Conservation (phyloP, 2,797 vertebrate species). For the Mormyrops boulengeri region DNA sequence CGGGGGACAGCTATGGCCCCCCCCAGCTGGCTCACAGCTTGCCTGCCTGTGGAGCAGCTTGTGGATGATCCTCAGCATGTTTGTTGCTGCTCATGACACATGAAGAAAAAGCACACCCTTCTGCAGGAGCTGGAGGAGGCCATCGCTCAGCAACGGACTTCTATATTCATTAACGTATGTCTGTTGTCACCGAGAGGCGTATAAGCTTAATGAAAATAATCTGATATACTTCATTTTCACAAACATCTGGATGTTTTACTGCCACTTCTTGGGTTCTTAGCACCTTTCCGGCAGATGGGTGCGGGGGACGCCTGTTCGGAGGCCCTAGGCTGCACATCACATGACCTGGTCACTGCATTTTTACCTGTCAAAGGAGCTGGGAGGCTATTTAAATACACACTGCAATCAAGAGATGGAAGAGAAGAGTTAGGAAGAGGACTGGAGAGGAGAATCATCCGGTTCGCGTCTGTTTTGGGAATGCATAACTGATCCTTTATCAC, state of each 20-base stretch:
- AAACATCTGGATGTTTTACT: background rate
- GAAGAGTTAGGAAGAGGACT: background rate
- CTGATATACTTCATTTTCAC: background rate
- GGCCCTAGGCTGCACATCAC: background rate
- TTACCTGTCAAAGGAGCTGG: background rate
- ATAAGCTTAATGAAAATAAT: background rate
- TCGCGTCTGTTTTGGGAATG: background rate
- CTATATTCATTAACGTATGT: background rate
- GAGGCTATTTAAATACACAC: background rate
- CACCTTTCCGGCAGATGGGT: background rate
- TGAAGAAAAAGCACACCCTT: background rate
- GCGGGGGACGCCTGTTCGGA: background rate
- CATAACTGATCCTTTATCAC: background rate
- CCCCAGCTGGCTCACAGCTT: constrained; percentile 24
- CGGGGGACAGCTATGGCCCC: constrained; percentile 27
- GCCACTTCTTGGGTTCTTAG: background rate
- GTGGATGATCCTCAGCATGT: background rate
- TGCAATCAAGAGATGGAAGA: background rate
- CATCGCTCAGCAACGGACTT: background rate
- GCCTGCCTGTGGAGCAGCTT: background rate
- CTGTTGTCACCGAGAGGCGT: background rate
- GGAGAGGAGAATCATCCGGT: background rate
- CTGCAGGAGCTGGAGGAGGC: background rate
- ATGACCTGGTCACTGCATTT: background rate
- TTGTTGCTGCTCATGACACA: background rate